Percentiles rank a stretch among this genome's conserved stretches.
These are phyloP conservation scores for Lysandra bellargus DNA, from an alignment of 2,888 invertebrate genomes.

Conservation along the genomic window DNA sequence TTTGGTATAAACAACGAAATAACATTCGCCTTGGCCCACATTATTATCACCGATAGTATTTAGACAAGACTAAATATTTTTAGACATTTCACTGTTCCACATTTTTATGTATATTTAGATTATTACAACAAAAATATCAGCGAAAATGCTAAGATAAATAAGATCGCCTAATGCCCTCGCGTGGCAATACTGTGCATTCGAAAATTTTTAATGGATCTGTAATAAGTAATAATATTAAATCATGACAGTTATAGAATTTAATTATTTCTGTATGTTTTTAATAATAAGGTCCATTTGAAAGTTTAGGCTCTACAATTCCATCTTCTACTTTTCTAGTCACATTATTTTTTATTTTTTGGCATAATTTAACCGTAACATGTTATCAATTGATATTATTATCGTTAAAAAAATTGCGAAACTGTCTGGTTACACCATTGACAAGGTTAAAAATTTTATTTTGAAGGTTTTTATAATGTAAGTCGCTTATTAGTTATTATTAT, in stretches of 20 bases:
- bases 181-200: neutral
- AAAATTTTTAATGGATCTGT: too few relatives aligned
- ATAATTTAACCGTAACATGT: neutral
- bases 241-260: too few relatives aligned
- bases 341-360: neutral
- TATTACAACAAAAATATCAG: neutral
- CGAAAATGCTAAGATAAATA: neutral
- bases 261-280: too few relatives aligned
- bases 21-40: conserved; percentile 60
- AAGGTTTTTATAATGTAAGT: neutral
- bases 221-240: too few relatives aligned
- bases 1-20: conserved; percentile 52
- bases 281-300: neutral
- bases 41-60: conserved; percentile 55
- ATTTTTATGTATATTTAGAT: neutral
- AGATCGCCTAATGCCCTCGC: neutral
- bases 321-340: neutral
- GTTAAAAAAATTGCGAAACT: neutral
- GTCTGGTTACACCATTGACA: conserved; percentile 5
- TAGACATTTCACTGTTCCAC: conserved; percentile 25
- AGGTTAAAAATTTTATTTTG: neutral
- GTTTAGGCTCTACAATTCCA: neutral
- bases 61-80: conserved; percentile 38
- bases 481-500: too few relatives aligned
- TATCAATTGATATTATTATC: neutral